Evolutionary conservation across 2,797 vertebrate species (phyloP), one percentile per base, ranked within the genome.

Genomic region (Apogon talboti): DNA sequence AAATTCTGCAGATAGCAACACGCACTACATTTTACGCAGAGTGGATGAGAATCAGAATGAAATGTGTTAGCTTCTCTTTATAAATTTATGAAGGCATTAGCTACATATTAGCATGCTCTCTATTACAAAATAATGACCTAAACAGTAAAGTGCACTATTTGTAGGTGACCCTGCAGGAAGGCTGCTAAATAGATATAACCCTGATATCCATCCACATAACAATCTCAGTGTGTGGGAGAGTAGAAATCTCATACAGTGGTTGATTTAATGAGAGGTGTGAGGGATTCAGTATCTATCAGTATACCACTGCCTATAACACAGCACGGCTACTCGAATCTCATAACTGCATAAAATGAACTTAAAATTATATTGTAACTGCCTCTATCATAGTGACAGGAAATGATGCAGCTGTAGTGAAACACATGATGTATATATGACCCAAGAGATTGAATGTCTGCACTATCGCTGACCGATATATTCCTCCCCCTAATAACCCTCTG

Each of bases 1-100:
- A 70, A 64, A 71, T 69, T 28, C 16, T 57, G 46, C 37, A 66
- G 60, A 75, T 33, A 67, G 35, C 40, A 61, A 12, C 42, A 47
- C 49, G 58, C 46, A 10, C 24, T 65, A 40, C 43, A 33, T 56
- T 56, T 49, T 58, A 24, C 48, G 47, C n/a, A 58, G 13, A 58
- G 41, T 35, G 55, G 33, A 28, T 62, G 50, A 48, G 60, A 58
- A 63, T 71, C 63, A 52, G 38, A 67, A 56, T 37, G 7, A 28
- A 50, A 41, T 6, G 28, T 47, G 15, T 40, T 49, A 75, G 33
- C 7, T 1, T 35, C 33, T 35, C 33, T 35, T 35, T 35, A 35
- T 10, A 35, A 35, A 35, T 35, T 35, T 35, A 35, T 35, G 33
- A 35, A 35, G 33, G 24, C 43, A 46, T 58, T 58, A 58, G 55